Evolutionary conservation across 2,113 vertebrate species (phyloP).

Genomic region (Megaptera novaeangliae): DNA sequence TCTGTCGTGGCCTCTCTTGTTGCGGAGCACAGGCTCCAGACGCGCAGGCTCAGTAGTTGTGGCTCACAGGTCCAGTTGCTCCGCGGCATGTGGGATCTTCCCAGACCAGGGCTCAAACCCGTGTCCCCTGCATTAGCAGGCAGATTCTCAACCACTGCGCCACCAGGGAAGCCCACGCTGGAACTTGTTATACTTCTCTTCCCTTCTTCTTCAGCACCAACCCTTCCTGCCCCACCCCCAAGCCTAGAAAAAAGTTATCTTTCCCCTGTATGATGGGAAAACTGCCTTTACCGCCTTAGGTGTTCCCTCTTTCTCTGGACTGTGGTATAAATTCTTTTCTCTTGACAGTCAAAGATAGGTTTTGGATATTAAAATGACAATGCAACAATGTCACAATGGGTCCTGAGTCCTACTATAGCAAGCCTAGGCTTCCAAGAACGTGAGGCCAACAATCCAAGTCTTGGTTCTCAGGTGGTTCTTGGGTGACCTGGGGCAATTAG

Average conservation of each 20-base stretch:
- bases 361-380: neutral
- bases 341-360: neutral
- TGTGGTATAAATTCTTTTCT: neutral
- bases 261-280: neutral
- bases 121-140: no score
- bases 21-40: no score
- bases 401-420: neutral
- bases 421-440: neutral
- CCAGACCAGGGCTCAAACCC: no score
- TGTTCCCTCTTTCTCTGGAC: neutral
- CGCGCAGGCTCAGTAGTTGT: no score
- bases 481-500: neutral
- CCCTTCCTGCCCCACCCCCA: neutral
- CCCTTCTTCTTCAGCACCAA: neutral
- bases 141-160: no score
- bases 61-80: no score
- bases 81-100: no score
- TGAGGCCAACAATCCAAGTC: neutral
- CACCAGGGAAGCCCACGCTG: no score
- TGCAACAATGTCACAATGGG: accelerated
- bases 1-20: no score
- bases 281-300: neutral
- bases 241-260: neutral
- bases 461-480: neutral
- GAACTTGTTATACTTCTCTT: neutral